These are phyloP conservation scores for Actenoides hombroni DNA, from an alignment of 2,113 vertebrate species.

Conservation along the genomic window DNA sequence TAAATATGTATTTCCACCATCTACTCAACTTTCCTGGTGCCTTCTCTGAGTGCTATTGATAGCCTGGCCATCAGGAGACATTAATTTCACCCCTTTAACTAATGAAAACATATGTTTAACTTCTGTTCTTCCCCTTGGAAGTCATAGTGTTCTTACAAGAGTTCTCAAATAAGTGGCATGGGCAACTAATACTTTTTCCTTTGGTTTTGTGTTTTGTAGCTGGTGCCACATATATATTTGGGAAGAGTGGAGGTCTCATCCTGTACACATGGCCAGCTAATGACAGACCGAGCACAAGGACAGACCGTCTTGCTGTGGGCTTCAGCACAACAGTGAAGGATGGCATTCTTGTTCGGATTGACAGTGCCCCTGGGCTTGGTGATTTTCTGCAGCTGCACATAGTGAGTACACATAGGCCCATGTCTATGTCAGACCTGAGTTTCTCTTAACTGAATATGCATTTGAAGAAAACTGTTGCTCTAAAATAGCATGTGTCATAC, in stretches of 20 bases:
- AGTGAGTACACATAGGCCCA: conserved; percentile 76
- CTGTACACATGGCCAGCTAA: conserved; percentile 96
- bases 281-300: conserved; percentile 93
- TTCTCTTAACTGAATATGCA: background rate
- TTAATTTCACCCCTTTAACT: background rate
- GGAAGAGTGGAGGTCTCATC: conserved; percentile 94
- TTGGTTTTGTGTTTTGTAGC: conserved; percentile 74
- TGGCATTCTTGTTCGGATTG: conserved; percentile 93
- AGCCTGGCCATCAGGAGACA: background rate
- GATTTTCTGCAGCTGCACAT: conserved; percentile 98
- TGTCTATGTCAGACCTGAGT: background rate
- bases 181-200: background rate
- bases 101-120: background rate
- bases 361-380: conserved; percentile 92
- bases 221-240: conserved; percentile 96
- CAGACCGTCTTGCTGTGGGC: conserved; percentile 89
- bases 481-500: background rate
- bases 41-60: background rate
- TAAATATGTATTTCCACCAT: background rate
- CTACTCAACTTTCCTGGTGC: background rate
- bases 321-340: conserved; percentile 89
- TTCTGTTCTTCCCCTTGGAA: background rate
- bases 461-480: background rate
- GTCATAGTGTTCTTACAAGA: background rate
- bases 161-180: background rate